These are phyloP conservation scores for Ptyas mucosa DNA, from an alignment of 2,113 vertebrate genomes.

Conservation along the genomic window DNA sequence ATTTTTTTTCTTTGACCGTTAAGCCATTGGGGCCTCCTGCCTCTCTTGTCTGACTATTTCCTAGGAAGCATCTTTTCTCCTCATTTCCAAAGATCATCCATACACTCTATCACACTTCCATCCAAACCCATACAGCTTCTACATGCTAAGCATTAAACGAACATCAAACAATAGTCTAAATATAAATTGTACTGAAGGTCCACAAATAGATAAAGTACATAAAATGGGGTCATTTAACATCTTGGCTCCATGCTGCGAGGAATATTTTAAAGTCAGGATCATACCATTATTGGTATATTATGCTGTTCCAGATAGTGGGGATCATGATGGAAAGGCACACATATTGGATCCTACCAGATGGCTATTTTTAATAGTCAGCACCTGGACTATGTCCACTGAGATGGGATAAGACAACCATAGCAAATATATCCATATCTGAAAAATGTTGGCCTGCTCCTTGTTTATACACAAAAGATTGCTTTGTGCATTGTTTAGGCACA, in stretches of 20 bases:
- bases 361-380: not conserved
- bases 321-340: not conserved
- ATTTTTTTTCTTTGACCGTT: not conserved
- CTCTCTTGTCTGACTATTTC: not conserved
- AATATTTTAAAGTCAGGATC: not conserved
- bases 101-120: not conserved
- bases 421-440: not conserved
- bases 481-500: not conserved
- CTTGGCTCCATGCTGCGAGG: not conserved
- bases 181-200: not conserved
- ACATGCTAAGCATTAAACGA: not conserved
- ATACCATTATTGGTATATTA: not conserved
- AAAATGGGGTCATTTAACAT: not conserved
- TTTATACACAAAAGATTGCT: not conserved
- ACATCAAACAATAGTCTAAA: not conserved
- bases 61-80: not conserved
- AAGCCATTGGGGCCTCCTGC: not conserved
- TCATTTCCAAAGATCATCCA: not conserved
- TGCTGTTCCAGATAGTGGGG: not conserved
- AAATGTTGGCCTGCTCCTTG: not conserved
- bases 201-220: not conserved
- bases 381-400: not conserved
- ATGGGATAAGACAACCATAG: not conserved
- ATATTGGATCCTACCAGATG: not conserved
- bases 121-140: not conserved